Percentiles rank a stretch among this genome's conserved stretches.
Conservation (phyloP, 1,140 invertebrate species). For the Heliconius congener region DNA sequence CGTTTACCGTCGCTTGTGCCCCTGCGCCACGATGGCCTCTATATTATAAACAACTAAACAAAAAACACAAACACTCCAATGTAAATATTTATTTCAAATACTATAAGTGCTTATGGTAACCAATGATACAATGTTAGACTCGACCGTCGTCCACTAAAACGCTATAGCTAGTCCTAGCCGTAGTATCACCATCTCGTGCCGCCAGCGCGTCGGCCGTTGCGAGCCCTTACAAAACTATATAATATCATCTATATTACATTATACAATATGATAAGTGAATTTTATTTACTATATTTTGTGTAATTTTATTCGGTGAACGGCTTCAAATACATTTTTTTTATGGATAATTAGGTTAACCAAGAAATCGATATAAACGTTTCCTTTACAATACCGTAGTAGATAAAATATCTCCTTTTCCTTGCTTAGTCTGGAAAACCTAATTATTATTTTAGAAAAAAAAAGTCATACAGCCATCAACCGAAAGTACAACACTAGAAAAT, state of each 20-base stretch:
- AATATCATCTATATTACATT: conserved; percentile 56
- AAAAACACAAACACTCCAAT: conserved; percentile 50
- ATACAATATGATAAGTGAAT: conserved; percentile 44
- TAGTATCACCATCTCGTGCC: conserved; percentile 67
- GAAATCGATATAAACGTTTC: background rate
- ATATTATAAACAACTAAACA: background rate
- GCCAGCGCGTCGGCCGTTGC: conserved; percentile 38
- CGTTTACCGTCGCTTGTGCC: no score
- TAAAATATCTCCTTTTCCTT: no score
- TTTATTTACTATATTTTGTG: conserved; percentile 46
- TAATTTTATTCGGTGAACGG: background rate
- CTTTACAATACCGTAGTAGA: no score
- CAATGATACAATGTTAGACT: conserved; percentile 77
- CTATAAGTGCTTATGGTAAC: conserved; percentile 80
- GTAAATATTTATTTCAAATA: conserved; percentile 82
- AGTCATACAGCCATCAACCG: background rate
- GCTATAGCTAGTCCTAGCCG: conserved; percentile 46
- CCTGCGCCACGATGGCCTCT: no score
- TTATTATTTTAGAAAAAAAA: background rate
- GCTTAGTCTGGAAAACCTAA: background rate
- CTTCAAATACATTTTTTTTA: background rate
- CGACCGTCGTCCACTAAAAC: conserved; percentile 53
- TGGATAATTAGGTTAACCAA: background rate
- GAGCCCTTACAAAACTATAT: conserved; percentile 66
- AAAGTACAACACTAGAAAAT: background rate